These are phyloP conservation scores for Myrmecophaga tridactyla DNA, from an alignment of 2,113 vertebrate genomes.

Conservation along the genomic window DNA sequence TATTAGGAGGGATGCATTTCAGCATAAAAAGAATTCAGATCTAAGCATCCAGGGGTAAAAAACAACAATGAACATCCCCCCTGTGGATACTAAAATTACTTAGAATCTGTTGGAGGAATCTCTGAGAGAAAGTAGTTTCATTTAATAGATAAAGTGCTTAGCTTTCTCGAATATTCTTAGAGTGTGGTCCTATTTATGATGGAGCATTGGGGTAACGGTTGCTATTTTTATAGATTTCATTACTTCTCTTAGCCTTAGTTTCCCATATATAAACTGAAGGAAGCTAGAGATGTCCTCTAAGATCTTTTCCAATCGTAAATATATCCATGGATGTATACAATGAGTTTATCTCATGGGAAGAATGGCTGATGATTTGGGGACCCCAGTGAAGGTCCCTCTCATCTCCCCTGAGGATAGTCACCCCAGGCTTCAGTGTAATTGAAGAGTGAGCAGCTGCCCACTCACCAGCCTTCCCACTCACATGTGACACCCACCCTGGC, in stretches of 20 bases:
- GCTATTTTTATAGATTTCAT: not conserved
- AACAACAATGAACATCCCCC: not conserved
- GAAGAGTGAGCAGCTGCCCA: not conserved
- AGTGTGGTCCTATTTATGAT: not conserved
- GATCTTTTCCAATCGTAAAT: not conserved
- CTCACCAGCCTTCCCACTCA: not conserved
- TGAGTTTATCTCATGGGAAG: not conserved
- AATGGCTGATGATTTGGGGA: not conserved
- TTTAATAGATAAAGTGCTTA: not conserved
- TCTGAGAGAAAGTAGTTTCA: not conserved
- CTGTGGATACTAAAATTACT: not conserved
- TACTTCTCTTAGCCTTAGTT: not conserved
- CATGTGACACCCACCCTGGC: too few species aligned
- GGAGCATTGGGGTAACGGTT: not conserved
- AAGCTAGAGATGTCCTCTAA: not conserved
- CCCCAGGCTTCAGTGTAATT: not conserved
- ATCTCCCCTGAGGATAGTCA: not conserved
- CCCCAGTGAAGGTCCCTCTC: not conserved
- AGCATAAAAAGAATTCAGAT: not conserved
- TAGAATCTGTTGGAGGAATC: not conserved
- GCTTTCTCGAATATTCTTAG: not conserved
- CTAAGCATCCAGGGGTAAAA: not conserved
- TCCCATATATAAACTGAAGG: not conserved
- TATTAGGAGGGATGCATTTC: not conserved
- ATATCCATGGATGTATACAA: not conserved